Evolutionary conservation across 1,140 invertebrate genomes (phyloP).

Genomic region (Pachypsylla venusta): DNA sequence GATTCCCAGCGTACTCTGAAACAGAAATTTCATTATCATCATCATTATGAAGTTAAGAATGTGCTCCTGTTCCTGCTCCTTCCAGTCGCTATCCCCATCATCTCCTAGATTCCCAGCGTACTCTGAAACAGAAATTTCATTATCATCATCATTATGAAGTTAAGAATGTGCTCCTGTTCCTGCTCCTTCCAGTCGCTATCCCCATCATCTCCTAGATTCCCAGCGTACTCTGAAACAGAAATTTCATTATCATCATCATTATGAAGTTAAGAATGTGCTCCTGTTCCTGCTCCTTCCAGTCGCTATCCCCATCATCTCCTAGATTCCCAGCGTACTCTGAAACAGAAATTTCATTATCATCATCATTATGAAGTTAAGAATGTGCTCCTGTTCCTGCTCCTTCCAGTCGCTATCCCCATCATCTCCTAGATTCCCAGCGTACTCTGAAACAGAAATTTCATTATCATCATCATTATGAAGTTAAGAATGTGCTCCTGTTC

Average conservation of each 20-base stretch:
- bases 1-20: slow-evolving; percentile 85
- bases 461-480: too few relatives aligned
- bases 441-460: slow-evolving; percentile 72
- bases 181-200: slow-evolving; percentile 66
- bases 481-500: slow-evolving; percentile 85
- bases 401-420: slow-evolving; percentile 65
- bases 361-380: slow-evolving; percentile 81
- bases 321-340: slow-evolving; percentile 89
- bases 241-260: too few relatives aligned
- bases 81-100: slow-evolving; percentile 62
- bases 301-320: slow-evolving; percentile 68
- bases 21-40: too few relatives aligned
- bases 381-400: slow-evolving; percentile 78
- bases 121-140: too few relatives aligned
- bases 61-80: slow-evolving; percentile 76
- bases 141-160: too few relatives aligned
- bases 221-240: slow-evolving; percentile 79
- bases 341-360: too few relatives aligned
- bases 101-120: slow-evolving; percentile 91
- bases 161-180: slow-evolving; percentile 81
- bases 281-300: slow-evolving; percentile 75
- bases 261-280: slow-evolving; percentile 82
- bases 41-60: slow-evolving; percentile 84
- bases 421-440: slow-evolving; percentile 87
- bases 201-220: slow-evolving; percentile 80